A percentile compares a stretch with the other conserved stretches of the same genome.
phyloP scores from a whole-genome alignment of 2,888 invertebrate species.

The Meganola albula region DNA sequence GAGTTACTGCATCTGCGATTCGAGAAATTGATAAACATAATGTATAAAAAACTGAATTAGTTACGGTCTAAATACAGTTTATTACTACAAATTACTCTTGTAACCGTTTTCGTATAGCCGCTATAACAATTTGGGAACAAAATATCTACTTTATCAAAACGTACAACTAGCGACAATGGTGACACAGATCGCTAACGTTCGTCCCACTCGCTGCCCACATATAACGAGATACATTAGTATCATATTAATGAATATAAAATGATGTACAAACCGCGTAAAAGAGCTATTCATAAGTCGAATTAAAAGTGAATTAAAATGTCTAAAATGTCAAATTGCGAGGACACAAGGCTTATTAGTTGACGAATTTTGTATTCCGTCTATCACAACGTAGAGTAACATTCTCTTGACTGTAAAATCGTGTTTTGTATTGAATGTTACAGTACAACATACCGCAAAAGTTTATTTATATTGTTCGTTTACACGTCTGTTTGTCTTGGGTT shows the following conservation, averaged over 20 bases:
- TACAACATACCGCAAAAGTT: too few species aligned
- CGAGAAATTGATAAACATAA: conserved; percentile 42
- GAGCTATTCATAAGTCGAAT: conserved; percentile 68
- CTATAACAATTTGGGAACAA: conserved; percentile 25
- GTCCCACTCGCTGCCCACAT: conserved; percentile 50
- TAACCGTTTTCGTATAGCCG: conserved; percentile 38
- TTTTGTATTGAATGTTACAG: too few species aligned
- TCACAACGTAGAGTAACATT: conserved; percentile 38
- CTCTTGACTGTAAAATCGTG: too few species aligned
- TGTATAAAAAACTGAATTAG: conserved; percentile 42
- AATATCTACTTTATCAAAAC: conserved; percentile 27
- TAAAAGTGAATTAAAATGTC: conserved; percentile 71
- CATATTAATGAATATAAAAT: conserved; percentile 71
- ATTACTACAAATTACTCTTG: conserved; percentile 46
- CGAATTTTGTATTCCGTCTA: conserved; percentile 31
- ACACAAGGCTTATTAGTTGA: conserved; percentile 57
- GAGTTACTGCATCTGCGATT: conserved; percentile 37
- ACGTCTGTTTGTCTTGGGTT: too few species aligned
- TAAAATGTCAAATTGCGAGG: conserved; percentile 72
- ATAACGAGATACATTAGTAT: conserved; percentile 62
- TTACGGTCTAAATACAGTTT: conserved; percentile 49
- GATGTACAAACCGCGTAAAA: conserved; percentile 71
- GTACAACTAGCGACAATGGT: conserved; percentile 35
- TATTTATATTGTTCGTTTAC: too few species aligned
- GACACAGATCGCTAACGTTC: conserved; percentile 45